Conservation (phyloP, 2,797 vertebrate species). For the Graptemys geographica region DNA sequence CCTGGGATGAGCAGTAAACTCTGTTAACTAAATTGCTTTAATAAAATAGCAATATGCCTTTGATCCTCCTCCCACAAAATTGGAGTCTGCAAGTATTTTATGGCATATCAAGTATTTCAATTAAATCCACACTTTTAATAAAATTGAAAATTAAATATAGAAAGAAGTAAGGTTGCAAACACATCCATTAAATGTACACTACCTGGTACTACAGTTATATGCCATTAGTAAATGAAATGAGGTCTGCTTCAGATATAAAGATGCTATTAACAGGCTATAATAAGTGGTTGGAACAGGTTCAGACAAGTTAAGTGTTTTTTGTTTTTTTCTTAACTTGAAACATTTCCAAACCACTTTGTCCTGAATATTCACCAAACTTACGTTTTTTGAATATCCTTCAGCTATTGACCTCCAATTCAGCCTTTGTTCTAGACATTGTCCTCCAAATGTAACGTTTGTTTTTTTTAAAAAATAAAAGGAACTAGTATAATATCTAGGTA, state of each 20-base stretch:
- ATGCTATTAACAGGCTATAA: background rate
- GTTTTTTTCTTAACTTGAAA: background rate
- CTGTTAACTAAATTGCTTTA: slow-evolving; percentile 6
- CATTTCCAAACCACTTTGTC: background rate
- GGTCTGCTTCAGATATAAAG: background rate
- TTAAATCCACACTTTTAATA: background rate
- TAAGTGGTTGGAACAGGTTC: background rate
- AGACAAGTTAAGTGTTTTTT: background rate
- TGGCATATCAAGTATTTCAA: background rate
- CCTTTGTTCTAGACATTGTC: background rate
- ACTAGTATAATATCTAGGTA: background rate
- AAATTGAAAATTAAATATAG: background rate
- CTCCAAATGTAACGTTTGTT: background rate
- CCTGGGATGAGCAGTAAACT: slow-evolving; percentile 37
- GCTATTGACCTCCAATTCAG: background rate
- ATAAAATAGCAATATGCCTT: slow-evolving; percentile 35
- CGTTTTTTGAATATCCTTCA: background rate
- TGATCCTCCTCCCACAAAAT: background rate
- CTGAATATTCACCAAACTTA: background rate
- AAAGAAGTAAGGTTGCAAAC: background rate
- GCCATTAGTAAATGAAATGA: background rate
- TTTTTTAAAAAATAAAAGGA: background rate
- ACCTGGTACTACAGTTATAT: background rate
- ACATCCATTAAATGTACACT: background rate
- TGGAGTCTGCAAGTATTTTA: slow-evolving; percentile 2